Base-by-base conservation (phyloP, 64 coral and sea anemone genomes). In the Actinia tenebrosa region DNA sequence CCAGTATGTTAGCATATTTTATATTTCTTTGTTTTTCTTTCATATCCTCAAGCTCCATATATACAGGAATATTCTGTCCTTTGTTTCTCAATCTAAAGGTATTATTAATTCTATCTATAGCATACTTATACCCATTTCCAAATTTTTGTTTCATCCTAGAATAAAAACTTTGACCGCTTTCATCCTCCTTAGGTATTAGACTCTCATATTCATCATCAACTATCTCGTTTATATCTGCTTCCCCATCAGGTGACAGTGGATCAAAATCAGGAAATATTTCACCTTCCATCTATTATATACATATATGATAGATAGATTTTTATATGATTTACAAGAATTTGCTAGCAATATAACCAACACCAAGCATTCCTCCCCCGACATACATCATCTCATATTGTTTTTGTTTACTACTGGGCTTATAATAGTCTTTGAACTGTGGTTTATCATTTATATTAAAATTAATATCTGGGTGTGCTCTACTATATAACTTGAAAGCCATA, bases 311-410 rank as follows among this genome's bases (percentile, higher is more conserved):
- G 26, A 72, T 72, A 72, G 68, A 9, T 72, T 72, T 72, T 72
- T 72, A 72, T 72, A 72, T 71, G 77, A 56, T 16, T 56, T 87
- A 89, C 22, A 89, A 23, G 55, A 53, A 89, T 83, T 83, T 89
- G 52, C 78, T 89, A 1, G 87, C 87, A 3, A 82, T 56, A 82
- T 89, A 89, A 45, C 87, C 87, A 26, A 89, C 50, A 60, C 79
- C 87, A 44, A 89, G 50, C 87, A 89, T 83, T 17, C 87, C 87
- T 56, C 87, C 72, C 45, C 87, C 78, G 45, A 89, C 87, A 82
- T 83, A 89, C n/a, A 47, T 78, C 77, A 88, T 88, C 27, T 88
- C 87, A 19, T 53, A 77, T 22, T 60, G 81, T 37, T 88, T 88
- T 63, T 89, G 87, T 3, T 44, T 46, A 44, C 50, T 64, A 46